Percentiles rank a stretch among this genome's conserved stretches.
These are phyloP conservation scores for Paramisgurnus dabryanus DNA, from an alignment of 2,113 vertebrate genomes.

Conservation along the genomic window DNA sequence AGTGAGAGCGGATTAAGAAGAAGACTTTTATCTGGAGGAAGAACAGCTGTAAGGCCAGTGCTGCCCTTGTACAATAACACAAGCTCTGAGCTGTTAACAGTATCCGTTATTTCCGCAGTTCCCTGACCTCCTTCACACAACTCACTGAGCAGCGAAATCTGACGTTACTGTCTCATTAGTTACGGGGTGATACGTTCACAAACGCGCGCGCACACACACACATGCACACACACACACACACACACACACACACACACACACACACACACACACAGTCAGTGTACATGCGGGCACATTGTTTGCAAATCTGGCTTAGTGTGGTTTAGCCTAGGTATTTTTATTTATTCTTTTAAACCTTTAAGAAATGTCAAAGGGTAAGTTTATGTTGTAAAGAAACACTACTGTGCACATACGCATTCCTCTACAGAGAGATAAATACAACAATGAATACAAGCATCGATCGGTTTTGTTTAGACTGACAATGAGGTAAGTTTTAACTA, in stretches of 20 bases:
- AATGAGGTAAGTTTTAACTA: too few species aligned
- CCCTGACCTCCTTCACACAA: conserved; percentile 34
- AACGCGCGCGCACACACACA: conserved; percentile 9
- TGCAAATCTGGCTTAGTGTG: conserved; percentile 3
- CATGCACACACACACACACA: not conserved
- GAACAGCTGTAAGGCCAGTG: conserved; percentile 13
- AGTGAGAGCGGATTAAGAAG: conserved; percentile 1
- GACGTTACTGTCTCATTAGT: conserved; percentile 39
- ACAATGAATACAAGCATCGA: too few species aligned
- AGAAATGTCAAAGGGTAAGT: too few species aligned
- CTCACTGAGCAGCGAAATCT: conserved; percentile 24
- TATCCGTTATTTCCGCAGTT: conserved; percentile 19
- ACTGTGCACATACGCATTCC: too few species aligned
- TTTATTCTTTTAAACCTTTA: too few species aligned
- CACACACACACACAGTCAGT: not conserved
- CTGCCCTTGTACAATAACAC: conserved; percentile 7
- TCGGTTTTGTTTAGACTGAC: too few species aligned
- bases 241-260: not conserved
- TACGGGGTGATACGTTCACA: conserved; percentile 16
- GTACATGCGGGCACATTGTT: conserved; percentile 9
- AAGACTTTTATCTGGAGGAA: conserved; percentile 28
- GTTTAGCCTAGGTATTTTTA: too few species aligned
- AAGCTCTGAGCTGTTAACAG: conserved; percentile 9
- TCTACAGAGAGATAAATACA: too few species aligned
- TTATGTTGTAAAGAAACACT: too few species aligned